phyloP scores from a whole-genome alignment of 2,797 vertebrate genomes.

The Chloroceryle amazona region DNA sequence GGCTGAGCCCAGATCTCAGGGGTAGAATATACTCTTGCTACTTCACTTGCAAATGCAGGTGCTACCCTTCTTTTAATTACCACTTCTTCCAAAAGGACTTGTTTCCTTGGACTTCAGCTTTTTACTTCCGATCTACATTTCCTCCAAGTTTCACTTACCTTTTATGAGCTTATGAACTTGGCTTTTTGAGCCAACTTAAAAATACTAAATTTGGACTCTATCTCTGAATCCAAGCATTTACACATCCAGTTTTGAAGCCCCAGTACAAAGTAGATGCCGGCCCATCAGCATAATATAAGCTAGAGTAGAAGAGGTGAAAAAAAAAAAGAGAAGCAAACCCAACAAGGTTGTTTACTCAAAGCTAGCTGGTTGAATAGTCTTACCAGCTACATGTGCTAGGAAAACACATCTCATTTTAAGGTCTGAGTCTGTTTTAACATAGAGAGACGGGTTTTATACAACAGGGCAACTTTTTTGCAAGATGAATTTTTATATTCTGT shows the following conservation, averaged over 20 bases:
- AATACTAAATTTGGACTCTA: background rate
- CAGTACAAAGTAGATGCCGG: background rate
- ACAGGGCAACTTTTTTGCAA: background rate
- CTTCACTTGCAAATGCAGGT: background rate
- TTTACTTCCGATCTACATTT: background rate
- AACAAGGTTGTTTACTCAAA: background rate
- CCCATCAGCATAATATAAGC: background rate
- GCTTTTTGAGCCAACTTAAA: background rate
- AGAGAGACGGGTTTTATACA: background rate
- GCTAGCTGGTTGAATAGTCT: background rate
- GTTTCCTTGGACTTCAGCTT: background rate
- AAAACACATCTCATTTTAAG: background rate
- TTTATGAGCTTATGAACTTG: background rate
- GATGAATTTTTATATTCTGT: background rate
- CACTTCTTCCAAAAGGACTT: background rate
- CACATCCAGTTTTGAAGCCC: background rate
- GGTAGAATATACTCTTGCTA: background rate
- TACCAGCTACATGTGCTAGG: background rate
- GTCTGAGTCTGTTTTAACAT: background rate
- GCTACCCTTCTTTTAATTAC: background rate
- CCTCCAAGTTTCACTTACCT: background rate
- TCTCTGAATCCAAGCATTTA: background rate
- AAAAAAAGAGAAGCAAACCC: background rate
- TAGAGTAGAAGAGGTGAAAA: background rate
- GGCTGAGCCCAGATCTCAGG: background rate